Conservation (phyloP, 1,140 invertebrate species). For the Akabosia matsudoensis region DNA sequence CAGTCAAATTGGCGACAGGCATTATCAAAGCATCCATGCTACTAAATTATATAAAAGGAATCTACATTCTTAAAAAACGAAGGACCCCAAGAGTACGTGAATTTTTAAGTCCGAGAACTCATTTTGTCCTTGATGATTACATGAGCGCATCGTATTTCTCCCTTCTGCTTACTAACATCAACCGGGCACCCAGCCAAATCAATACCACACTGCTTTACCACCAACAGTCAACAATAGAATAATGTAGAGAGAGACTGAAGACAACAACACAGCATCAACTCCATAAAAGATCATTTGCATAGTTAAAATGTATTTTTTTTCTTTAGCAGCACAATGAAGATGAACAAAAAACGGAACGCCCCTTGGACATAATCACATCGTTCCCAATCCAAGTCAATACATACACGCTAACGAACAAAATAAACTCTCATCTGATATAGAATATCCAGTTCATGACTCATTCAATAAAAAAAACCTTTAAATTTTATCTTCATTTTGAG, state of each 20-base stretch:
- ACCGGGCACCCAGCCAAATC: conserved; percentile 20
- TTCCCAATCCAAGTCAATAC: conserved; percentile 32
- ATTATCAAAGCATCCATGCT: background rate
- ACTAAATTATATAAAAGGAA: background rate
- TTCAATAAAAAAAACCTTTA: background rate
- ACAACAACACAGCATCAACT: background rate
- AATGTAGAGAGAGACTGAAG: background rate
- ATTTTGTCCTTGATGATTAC: background rate
- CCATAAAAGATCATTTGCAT: conserved; percentile 20
- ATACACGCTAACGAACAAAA: conserved; percentile 28
- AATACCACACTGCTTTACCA: conserved; percentile 19
- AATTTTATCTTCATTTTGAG: background rate
- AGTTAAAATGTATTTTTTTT: background rate
- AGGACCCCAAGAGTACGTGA: too few species aligned
- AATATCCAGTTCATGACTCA: conserved; percentile 18
- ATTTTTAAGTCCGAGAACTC: too few species aligned
- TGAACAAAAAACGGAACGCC: conserved; percentile 38
- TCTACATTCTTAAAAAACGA: too few species aligned
- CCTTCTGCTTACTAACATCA: background rate
- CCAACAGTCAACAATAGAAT: conserved; percentile 17
- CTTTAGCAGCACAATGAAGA: conserved; percentile 10
- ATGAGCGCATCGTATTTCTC: background rate
- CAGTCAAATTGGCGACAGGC: background rate
- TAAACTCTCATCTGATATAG: conserved; percentile 19
- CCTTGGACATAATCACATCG: conserved; percentile 42